phyloP scores from a whole-genome alignment of 1,140 invertebrate species.

The Papilio aristodemus region DNA sequence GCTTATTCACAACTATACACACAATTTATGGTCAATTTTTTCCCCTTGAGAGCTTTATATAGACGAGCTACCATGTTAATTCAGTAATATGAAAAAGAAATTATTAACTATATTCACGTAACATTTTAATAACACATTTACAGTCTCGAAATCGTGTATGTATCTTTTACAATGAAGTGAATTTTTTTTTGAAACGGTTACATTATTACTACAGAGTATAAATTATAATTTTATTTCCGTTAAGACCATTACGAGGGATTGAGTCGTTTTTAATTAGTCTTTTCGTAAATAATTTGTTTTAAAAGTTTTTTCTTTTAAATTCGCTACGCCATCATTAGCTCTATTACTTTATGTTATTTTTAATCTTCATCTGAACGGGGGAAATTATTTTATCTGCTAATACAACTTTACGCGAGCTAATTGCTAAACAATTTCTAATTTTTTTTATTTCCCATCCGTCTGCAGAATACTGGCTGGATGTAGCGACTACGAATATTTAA shows the following conservation, averaged over 20 bases:
- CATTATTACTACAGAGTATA: not conserved
- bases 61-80: constrained; percentile 16
- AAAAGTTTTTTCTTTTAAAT: constrained; percentile 4
- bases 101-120: constrained; percentile 26
- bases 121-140: constrained; percentile 9
- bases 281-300: not conserved
- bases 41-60: constrained; percentile 12
- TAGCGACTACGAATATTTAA: not conserved
- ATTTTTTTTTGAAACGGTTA: not conserved
- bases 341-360: not conserved
- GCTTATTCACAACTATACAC: constrained; percentile 30
- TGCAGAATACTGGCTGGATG: too few species aligned
- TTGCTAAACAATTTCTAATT: constrained; percentile 1
- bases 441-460: not conserved
- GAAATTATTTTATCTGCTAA: not conserved
- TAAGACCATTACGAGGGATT: not conserved
- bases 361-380: not conserved
- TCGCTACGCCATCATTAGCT: not conserved
- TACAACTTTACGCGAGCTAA: not conserved
- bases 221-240: not conserved
- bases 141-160: not conserved
- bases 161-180: not conserved
- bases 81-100: constrained; percentile 9
- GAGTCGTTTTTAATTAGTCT: not conserved
- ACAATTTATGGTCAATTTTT: constrained; percentile 29